A percentile compares a stretch with the other conserved stretches of the same genome.
Evolutionary conservation across 2,888 invertebrate species (phyloP).

Genomic region (Formica aserva): DNA sequence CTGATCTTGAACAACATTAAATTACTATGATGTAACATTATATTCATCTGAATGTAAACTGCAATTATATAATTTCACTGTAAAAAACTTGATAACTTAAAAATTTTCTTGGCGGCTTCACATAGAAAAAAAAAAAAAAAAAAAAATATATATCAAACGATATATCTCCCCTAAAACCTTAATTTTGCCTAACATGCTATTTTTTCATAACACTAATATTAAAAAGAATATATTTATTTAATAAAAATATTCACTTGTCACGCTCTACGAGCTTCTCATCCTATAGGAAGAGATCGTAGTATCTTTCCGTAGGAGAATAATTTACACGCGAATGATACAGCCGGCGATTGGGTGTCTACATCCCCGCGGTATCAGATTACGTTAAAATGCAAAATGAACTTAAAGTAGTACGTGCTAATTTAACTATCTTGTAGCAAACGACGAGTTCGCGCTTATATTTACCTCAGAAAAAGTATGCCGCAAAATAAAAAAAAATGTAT

Average conservation of each 20-base stretch:
- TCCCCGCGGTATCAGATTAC: conserved; percentile 18
- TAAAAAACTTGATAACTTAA: too few species aligned
- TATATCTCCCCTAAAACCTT: not conserved
- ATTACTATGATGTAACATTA: too few species aligned
- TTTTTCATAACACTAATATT: not conserved
- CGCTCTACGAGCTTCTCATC: not conserved
- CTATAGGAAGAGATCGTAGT: conserved; percentile 1
- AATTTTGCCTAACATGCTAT: not conserved
- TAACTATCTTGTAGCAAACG: not conserved
- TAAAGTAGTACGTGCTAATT: conserved; percentile 21
- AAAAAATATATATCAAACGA: not conserved
- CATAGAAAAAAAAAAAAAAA: not conserved
- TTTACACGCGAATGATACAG: conserved; percentile 36
- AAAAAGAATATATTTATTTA: not conserved
- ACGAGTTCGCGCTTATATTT: not conserved
- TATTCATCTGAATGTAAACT: too few species aligned
- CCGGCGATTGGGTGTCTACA: conserved; percentile 16
- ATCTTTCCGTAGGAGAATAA: conserved; percentile 34
- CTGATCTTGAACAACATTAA: too few species aligned
- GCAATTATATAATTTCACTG: too few species aligned
- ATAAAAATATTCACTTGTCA: not conserved
- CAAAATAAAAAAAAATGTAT: not conserved
- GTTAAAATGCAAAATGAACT: conserved; percentile 1
- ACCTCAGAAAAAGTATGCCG: not conserved
- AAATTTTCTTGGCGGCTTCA: not conserved